Percentiles rank a stretch among this genome's conserved stretches.
Conservation (phyloP, 2,113 vertebrate species). For the Thamnaconus septentrionalis region DNA sequence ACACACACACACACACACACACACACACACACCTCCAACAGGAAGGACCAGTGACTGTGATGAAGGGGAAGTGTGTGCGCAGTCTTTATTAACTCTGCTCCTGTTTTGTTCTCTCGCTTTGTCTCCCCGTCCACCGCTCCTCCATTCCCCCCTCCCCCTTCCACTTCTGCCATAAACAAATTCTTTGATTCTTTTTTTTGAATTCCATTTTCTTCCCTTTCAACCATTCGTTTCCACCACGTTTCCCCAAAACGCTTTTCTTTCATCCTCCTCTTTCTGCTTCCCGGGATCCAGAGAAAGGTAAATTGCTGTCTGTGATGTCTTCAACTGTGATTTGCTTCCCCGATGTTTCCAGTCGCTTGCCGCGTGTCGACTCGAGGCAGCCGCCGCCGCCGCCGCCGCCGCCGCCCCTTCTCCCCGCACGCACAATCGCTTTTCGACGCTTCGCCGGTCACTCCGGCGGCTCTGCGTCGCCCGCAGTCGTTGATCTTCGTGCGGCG, state of each 20-base stretch:
- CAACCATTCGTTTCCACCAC: neutral
- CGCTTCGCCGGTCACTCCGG: constrained; percentile 13
- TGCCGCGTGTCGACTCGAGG: constrained; percentile 10
- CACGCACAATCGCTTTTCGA: too few species aligned
- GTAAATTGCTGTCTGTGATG: constrained; percentile 46
- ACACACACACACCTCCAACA: too few species aligned
- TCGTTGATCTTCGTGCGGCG: constrained; percentile 33
- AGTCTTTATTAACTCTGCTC: constrained; percentile 30
- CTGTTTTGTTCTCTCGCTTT: neutral
- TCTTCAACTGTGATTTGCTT: constrained; percentile 11
- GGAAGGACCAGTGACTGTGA: constrained; percentile 16
- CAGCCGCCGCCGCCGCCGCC: neutral
- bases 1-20: too few species aligned
- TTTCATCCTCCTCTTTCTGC: constrained; percentile 17
- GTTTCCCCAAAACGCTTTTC: neutral
- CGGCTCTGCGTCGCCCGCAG: constrained; percentile 28
- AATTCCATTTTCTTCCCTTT: neutral
- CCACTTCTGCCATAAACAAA: too few species aligned
- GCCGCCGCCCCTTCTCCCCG: neutral
- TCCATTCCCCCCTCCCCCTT: neutral
- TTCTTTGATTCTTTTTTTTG: neutral
- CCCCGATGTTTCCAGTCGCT: constrained; percentile 22
- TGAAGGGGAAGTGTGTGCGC: constrained; percentile 17
- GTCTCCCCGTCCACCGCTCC: neutral
- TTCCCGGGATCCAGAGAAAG: constrained; percentile 71